phyloP scores from a whole-genome alignment of 2,888 invertebrate species.

The Andrena minutula region DNA sequence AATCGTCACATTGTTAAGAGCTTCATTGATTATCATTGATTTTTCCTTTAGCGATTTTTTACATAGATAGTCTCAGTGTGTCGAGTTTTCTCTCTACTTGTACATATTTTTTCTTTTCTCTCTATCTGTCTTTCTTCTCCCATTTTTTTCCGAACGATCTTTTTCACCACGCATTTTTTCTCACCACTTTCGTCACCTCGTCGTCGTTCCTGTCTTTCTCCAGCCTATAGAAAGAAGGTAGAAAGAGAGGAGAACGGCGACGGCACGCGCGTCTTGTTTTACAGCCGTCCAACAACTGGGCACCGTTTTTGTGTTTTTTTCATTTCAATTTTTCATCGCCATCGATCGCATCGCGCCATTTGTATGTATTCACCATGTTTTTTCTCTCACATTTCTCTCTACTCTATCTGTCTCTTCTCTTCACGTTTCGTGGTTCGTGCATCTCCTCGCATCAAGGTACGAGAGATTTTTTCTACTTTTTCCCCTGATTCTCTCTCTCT shows the following conservation, averaged over 20 bases:
- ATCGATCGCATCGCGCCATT: conserved; percentile 29
- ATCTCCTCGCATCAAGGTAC: conserved; percentile 56
- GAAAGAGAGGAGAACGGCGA: not conserved
- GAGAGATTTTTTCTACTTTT: conserved; percentile 36
- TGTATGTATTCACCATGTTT: conserved; percentile 34
- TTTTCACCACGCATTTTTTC: not conserved
- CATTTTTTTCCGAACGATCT: conserved; percentile 18
- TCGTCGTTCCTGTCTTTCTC: conserved; percentile 26
- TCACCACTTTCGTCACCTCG: not conserved
- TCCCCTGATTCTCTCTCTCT: conserved; percentile 31
- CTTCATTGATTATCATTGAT: conserved; percentile 78
- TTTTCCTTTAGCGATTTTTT: conserved; percentile 68
- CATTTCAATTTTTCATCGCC: conserved; percentile 15
- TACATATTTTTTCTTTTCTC: conserved; percentile 30
- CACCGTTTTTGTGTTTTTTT: not conserved
- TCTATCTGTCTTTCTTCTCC: conserved; percentile 47
- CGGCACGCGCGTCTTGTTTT: conserved; percentile 14
- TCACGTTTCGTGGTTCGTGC: conserved; percentile 48
- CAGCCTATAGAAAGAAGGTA: not conserved
- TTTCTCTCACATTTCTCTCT: conserved; percentile 29
- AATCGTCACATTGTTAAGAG: conserved; percentile 80
- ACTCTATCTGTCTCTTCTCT: conserved; percentile 41
- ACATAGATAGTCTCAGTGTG: conserved; percentile 79
- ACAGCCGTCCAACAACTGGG: no score
- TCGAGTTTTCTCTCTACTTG: conserved; percentile 69